Base-by-base conservation (phyloP, 2,797 vertebrate species). In the Enteromius anoplus region DNA sequence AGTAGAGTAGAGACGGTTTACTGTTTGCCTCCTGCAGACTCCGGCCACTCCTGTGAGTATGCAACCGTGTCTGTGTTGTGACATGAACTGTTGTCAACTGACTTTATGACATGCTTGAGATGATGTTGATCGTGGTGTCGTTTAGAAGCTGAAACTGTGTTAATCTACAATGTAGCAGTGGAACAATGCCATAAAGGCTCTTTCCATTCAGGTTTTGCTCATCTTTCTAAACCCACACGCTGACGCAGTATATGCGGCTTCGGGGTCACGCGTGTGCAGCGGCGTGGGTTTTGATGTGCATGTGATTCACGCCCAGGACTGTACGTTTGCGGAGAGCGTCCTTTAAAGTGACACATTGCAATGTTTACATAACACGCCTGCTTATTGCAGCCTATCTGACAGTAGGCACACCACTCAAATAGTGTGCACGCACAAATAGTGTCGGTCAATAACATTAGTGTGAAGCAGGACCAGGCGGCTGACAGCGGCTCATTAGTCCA, bases 31-130 rank as follows among this genome's bases (percentile, higher is more conserved):
- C 71, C 80, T 81, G 83, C 80, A 84, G 81, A 82, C 82, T 82
- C 65, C 69, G 42, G 34, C 66, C 87, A 81, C 80, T 75, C 81
- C 89, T 88, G 92, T 94, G 87, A 93, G 92, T 93, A 90, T 73
- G 73, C 88, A 83, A 82, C 58, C 62, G 71, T 86, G 80, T 79
- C 17, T 75, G 76, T 76, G 83, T 45, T 51, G 47, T 76, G 40
- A 68, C 62, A 72, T 64, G 70, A 81, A 64, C 42, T 81, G 80
- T 80, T 71, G 55, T 58, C 21, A 58, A 58, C 49, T 72, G 68
- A 66, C 66, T 60, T 58, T 34, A 42, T 78, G 29, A 78, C 29
- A n/a, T 78, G 60, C 47, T 66, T 55, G 64, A 51, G 5, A 51
- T 68, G 21, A 53, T 68, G 51, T 32, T 51, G 65, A 75, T 40